phyloP scores from a whole-genome alignment of 2,797 vertebrate genomes.

The Anguilla pacifica region DNA sequence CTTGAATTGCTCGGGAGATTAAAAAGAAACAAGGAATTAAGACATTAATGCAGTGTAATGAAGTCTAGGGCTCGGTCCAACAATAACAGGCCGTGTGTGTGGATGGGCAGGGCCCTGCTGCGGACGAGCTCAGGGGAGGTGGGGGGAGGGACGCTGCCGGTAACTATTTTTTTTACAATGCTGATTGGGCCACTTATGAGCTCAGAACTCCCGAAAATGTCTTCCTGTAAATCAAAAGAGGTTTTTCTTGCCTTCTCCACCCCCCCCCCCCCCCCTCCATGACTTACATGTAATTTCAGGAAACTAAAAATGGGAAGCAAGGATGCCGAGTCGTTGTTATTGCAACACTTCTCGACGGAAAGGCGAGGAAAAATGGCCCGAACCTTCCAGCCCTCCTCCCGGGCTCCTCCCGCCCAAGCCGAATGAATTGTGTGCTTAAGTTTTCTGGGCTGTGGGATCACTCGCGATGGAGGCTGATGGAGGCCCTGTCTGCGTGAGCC shows the following conservation, averaged over 20 bases:
- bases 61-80: slow-evolving; percentile 59
- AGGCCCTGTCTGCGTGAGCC: slow-evolving; percentile 31
- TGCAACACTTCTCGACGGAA: slow-evolving; percentile 26
- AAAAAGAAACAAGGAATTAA: slow-evolving; percentile 64
- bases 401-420: neutral
- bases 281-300: slow-evolving; percentile 63
- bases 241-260: slow-evolving; percentile 54
- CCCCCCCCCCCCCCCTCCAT: slow-evolving; percentile 53
- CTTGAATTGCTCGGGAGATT: slow-evolving; percentile 58
- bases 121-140: slow-evolving; percentile 6
- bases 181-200: slow-evolving; percentile 58
- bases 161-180: slow-evolving; percentile 51
- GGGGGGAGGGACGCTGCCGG: slow-evolving; percentile 28
- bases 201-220: slow-evolving; percentile 65
- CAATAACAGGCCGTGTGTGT: slow-evolving; percentile 57
- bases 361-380: neutral
- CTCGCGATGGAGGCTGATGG: slow-evolving; percentile 31
- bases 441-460: neutral
- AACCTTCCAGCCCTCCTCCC: slow-evolving; percentile 8
- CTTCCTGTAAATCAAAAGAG: slow-evolving; percentile 73
- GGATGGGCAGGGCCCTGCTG: neutral
- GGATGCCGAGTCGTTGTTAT: neutral
- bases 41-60: slow-evolving; percentile 69
- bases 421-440: slow-evolving; percentile 3
- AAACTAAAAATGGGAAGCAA: slow-evolving; percentile 58